These are phyloP conservation scores for Liodrosophila aerea DNA, from an alignment of 2,888 invertebrate genomes.

Conservation along the genomic window DNA sequence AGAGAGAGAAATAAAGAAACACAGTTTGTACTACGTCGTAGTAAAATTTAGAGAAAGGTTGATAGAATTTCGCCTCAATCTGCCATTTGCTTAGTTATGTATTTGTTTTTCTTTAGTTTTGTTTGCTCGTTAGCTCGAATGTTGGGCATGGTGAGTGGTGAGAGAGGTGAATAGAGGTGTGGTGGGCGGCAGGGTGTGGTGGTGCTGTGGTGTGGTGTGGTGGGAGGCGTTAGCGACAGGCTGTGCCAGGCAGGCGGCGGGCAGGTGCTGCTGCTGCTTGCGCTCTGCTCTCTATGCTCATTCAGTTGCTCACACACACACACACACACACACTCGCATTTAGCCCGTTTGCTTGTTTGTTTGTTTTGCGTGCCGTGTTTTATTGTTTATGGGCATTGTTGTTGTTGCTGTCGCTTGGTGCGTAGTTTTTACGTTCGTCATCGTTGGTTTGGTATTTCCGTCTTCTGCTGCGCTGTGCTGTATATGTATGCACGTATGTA, in stretches of 20 bases:
- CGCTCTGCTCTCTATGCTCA: slow-evolving; percentile 33
- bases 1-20: slow-evolving; percentile 15
- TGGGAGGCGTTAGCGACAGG: slow-evolving; percentile 21
- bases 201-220: slow-evolving; percentile 8
- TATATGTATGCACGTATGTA: slow-evolving; percentile 3
- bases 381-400: slow-evolving; percentile 53
- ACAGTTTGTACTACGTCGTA: slow-evolving; percentile 72
- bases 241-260: slow-evolving; percentile 66
- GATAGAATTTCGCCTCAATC: slow-evolving; percentile 54
- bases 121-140: slow-evolving; percentile 69
- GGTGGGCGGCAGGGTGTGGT: slow-evolving; percentile 3
- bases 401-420: slow-evolving; percentile 51
- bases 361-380: slow-evolving; percentile 76
- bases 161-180: background rate
- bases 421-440: slow-evolving; percentile 78
- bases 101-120: slow-evolving; percentile 77
- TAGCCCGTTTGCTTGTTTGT: slow-evolving; percentile 60
- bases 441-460: slow-evolving; percentile 75
- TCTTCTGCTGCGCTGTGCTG: slow-evolving; percentile 61
- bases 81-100: slow-evolving; percentile 54
- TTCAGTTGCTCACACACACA: slow-evolving; percentile 26
- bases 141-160: background rate
- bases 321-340: slow-evolving; percentile 7
- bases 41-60: slow-evolving; percentile 64
- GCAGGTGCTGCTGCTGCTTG: slow-evolving; percentile 74